These are phyloP conservation scores for Microcebus griseorufus DNA, from an alignment of 2,113 vertebrate genomes.

Conservation along the genomic window DNA sequence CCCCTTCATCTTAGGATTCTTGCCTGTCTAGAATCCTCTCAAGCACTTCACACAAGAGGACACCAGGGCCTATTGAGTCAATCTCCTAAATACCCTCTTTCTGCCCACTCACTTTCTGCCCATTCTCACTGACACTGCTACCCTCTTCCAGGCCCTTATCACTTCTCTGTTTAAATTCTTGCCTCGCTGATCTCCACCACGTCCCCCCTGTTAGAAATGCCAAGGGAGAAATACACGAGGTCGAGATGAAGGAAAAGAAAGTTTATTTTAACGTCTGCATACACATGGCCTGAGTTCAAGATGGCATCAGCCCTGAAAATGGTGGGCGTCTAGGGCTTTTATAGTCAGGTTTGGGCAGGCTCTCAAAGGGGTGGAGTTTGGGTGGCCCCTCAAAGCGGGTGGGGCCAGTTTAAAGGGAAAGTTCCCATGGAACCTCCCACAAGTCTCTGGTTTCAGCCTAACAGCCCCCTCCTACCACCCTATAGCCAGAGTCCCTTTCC, in stretches of 20 bases:
- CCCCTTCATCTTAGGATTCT: not conserved
- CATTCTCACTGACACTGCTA: not conserved
- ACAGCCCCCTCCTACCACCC: not conserved
- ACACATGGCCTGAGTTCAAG: too few relatives aligned
- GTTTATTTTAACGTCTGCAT: too few relatives aligned
- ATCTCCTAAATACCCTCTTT: not conserved
- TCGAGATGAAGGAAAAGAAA: too few relatives aligned
- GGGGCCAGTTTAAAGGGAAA: too few relatives aligned
- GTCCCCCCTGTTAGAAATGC: not conserved
- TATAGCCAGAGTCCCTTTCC: not conserved
- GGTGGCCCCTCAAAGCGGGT: too few relatives aligned
- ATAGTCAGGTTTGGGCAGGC: too few relatives aligned
- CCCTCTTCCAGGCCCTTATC: not conserved
- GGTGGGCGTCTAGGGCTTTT: too few relatives aligned
- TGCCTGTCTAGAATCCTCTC: not conserved
- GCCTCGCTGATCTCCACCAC: not conserved
- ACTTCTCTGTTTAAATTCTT: not conserved
- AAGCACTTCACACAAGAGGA: not conserved
- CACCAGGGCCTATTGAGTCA: not conserved
- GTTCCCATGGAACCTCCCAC: too few relatives aligned
- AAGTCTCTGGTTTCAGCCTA: too few relatives aligned
- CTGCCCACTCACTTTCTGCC: not conserved
- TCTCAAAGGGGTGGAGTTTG: too few relatives aligned
- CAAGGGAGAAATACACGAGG: too few relatives aligned
- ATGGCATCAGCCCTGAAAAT: too few relatives aligned